Percentiles rank a stretch among this genome's conserved stretches.
These are phyloP conservation scores for Ariopsis seemanni DNA, from an alignment of 2,113 vertebrate genomes.

Conservation along the genomic window DNA sequence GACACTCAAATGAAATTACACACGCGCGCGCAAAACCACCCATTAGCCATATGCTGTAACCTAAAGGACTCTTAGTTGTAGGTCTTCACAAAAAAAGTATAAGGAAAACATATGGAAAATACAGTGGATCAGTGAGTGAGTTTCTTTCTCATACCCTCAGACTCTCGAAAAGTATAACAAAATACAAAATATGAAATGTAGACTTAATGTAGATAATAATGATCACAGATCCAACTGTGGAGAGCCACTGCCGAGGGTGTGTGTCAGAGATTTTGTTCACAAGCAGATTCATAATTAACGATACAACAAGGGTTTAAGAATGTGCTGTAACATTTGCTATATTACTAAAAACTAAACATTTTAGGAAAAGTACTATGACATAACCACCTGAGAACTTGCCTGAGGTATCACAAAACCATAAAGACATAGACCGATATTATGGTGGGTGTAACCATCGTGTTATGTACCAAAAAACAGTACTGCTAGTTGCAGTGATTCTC, in stretches of 20 bases:
- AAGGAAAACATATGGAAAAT: background rate
- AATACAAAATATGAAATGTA: constrained; percentile 37
- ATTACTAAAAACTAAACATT: constrained; percentile 5
- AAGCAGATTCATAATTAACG: constrained; percentile 22
- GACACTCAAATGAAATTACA: background rate
- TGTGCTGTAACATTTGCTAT: background rate
- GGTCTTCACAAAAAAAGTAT: background rate
- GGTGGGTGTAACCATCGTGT: background rate
- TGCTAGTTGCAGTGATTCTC: constrained; percentile 15
- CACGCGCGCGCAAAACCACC: background rate
- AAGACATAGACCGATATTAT: background rate
- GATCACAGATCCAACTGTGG: constrained; percentile 72
- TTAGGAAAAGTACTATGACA: background rate
- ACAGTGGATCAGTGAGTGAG: background rate
- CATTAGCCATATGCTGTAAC: background rate
- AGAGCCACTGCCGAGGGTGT: constrained; percentile 69
- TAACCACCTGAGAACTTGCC: background rate
- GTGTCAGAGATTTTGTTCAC: constrained; percentile 4
- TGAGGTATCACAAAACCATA: constrained; percentile 5
- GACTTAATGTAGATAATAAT: constrained; percentile 27
- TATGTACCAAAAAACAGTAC: background rate
- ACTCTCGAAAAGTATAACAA: constrained; percentile 14
- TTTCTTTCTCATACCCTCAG: constrained; percentile 28
- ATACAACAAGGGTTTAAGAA: constrained; percentile 37
- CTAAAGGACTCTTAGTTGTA: background rate